Base-by-base conservation (phyloP, 2,113 vertebrate genomes). In the Aspiorhynchus laticeps region DNA sequence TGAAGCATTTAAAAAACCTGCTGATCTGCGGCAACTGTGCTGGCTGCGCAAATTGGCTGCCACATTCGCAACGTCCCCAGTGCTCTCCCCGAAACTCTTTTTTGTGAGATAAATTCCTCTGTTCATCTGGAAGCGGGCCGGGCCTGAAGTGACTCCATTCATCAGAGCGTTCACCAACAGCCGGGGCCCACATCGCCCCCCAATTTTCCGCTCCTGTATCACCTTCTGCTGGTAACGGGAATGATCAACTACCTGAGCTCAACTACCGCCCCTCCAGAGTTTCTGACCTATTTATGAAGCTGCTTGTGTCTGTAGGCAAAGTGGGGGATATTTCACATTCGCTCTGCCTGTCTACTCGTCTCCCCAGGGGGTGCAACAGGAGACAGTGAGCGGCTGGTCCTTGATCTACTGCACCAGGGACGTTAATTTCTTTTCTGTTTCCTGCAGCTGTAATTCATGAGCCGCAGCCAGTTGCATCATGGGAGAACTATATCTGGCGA, bases 251-350 rank as follows among this genome's bases (percentile, higher is more conserved):
- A 61, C 59, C 83, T 73, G 59, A 8, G n/a, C 41, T 69, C 76
- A 26, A 71, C 38, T 9, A 53, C 17, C 48, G 12, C 14, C 17
- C 43, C 51, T 80, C 38, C 73, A 28, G 38, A 41, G 48, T 6
- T 33, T 21, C 59, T 84, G 87, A 90, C 89, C 89, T 61, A 88
- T 75, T 88, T 90, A 76, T 7, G 67, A 28, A 74, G 65, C 65
- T 15, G 77, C 48, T 17, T 53, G 41, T 10, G 38, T 74, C 53
- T 77, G 61, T 65, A 78, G 67, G 61, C 14, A 26, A 83, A 48
- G 19, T 15, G 79, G 38, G 80, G 88, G 31, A 85, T 91, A 90
- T 91, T 93, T 93, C 88, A 90, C 81, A 87, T 85, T 51, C 36
- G 48, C 53, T 78, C 17, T 31, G 51, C 38, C 86, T 87, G 87